Conservation (phyloP, 2,888 invertebrate genomes). For the Pyrrhosoma nymphula region DNA sequence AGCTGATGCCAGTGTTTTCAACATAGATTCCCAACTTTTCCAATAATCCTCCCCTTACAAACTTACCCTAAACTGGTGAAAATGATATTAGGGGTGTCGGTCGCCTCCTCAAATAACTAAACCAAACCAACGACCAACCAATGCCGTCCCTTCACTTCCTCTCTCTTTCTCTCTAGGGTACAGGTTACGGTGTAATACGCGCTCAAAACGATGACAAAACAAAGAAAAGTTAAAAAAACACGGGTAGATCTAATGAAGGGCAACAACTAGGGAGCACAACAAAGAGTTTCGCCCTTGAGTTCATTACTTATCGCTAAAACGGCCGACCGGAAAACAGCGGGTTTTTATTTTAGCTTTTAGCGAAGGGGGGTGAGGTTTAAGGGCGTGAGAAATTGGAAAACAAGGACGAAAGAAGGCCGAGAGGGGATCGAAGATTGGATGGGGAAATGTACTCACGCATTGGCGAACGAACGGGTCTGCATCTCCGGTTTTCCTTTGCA, state of each 20-base stretch:
- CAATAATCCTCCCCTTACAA: no score
- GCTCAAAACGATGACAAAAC: background rate
- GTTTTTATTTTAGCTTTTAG: background rate
- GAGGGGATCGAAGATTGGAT: background rate
- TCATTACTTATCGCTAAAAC: background rate
- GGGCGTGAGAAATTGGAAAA: background rate
- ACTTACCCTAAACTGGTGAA: no score
- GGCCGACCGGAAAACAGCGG: background rate
- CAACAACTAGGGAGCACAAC: background rate
- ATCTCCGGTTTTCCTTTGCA: background rate
- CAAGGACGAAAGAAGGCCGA: background rate
- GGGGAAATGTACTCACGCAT: background rate
- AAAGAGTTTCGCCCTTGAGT: background rate
- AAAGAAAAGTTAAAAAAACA: background rate
- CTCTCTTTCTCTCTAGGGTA: no score
- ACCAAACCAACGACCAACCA: no score
- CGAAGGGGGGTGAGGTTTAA: no score
- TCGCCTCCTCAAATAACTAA: no score
- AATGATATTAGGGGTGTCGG: no score
- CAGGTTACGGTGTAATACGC: no score
- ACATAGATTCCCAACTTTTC: no score
- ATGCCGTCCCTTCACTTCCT: no score
- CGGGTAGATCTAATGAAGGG: background rate
- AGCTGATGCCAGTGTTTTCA: no score
- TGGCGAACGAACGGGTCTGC: background rate